A percentile compares a stretch with the other conserved stretches of the same genome.
Conservation (phyloP, 1,140 invertebrate genomes). For the Drosophila tani region DNA sequence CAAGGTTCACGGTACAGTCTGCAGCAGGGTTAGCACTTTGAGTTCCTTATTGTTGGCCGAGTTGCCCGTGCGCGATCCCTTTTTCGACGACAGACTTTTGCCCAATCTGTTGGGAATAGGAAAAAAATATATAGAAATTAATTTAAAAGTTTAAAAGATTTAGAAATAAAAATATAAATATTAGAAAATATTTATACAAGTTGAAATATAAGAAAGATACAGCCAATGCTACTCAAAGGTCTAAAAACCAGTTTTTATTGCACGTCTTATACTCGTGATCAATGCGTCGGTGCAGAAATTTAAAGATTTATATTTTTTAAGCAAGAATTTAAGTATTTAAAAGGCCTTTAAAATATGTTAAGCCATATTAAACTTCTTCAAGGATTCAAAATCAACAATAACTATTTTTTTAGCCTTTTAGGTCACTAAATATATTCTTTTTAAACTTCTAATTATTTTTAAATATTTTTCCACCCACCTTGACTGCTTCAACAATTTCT, state of each 20-base stretch:
- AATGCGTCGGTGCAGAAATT: not conserved
- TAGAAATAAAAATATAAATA: not conserved
- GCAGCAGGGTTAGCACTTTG: constrained; percentile 90
- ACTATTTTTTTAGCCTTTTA: not conserved
- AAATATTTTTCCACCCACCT: constrained; percentile 28
- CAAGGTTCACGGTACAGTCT: constrained; percentile 89
- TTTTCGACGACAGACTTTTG: constrained; percentile 88
- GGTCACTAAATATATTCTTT: too few species aligned
- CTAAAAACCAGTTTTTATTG: not conserved
- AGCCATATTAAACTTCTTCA: not conserved
- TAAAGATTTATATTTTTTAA: not conserved
- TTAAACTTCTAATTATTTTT: too few species aligned
- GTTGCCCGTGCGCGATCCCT: constrained; percentile 90
- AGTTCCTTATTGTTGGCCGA: constrained; percentile 90
- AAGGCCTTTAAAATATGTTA: not conserved
- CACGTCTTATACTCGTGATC: not conserved
- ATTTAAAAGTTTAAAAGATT: not conserved
- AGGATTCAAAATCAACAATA: not conserved
- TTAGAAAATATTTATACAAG: not conserved
- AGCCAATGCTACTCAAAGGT: not conserved
- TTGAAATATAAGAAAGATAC: not conserved
- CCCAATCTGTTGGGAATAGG: constrained; percentile 86
- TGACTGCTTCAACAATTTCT: constrained; percentile 70
- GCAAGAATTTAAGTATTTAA: too few species aligned
- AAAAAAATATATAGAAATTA: not conserved